These are phyloP conservation scores for Penaeus monodon DNA, from an alignment of 2,888 invertebrate species.

Conservation along the genomic window DNA sequence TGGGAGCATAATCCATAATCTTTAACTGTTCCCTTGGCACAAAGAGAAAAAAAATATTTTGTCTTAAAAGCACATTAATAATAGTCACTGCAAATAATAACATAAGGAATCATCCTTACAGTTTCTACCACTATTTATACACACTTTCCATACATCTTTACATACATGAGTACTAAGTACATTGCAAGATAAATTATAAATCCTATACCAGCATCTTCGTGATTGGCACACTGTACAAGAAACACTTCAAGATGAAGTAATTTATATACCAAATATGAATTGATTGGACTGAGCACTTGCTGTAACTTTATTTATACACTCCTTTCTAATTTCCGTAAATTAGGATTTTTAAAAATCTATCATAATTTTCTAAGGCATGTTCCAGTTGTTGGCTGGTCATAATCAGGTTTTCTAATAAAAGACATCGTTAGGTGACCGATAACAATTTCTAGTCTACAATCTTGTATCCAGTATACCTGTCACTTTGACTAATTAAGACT, in stretches of 20 bases:
- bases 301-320: no score
- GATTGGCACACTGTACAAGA: constrained; percentile 47
- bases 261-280: neutral
- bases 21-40: constrained; percentile 50
- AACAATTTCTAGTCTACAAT: no score
- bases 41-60: constrained; percentile 33
- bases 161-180: constrained; percentile 47
- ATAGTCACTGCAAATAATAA: constrained; percentile 20
- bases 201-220: constrained; percentile 21
- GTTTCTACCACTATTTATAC: constrained; percentile 48
- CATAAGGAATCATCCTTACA: neutral
- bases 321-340: no score
- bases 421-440: no score
- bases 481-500: no score
- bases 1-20: constrained; percentile 31
- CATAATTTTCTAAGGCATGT: no score
- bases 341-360: no score
- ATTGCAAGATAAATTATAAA: constrained; percentile 48
- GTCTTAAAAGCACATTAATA: constrained; percentile 37
- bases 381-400: no score
- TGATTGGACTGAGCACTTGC: no score
- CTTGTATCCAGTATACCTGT: no score
- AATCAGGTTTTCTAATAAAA: no score
- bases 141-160: constrained; percentile 40
- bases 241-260: constrained; percentile 25